Base-by-base conservation (phyloP, 1,140 invertebrate species). In the Holcopasites calliopsidis region DNA sequence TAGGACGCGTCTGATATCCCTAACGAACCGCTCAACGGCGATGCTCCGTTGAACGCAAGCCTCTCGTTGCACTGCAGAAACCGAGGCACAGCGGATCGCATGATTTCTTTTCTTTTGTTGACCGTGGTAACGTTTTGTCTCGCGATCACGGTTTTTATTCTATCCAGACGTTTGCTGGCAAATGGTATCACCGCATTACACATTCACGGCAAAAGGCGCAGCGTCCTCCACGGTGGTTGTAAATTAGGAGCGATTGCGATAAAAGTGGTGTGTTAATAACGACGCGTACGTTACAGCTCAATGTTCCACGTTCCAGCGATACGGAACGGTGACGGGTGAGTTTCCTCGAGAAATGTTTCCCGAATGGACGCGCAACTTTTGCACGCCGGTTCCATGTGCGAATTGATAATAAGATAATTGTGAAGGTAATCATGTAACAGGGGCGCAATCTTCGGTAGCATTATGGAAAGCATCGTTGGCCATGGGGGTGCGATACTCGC, bases 261-360 rank as follows among this genome's bases (percentile, higher is more conserved):
- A 81, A 81, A 78, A 78, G 76, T 44, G 28, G 35, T n/a, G 68
- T 28, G 61, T 61, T 69, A 78, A 74, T 28, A 64, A 78, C 60
- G 68, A 78, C 28, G 38, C 26, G 28, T 61, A 47, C 49, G 18
- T 28, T 28, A 21, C 16, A 3, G 3, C 16, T 1, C 2, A 3
- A 33, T 35, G 16, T 50, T 3, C 7, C 13, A 2, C 5, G 13
- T 13, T 21, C 21, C 3, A 2, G 16, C 31, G 55, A 65, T 35
- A 13, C 31, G 50, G 23, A 61, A 42, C 50, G 5, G 28, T 38
- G 47, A 70, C 23, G 50, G 23, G 3, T 13, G 8, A 16, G 42
- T 58, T 42, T 8, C 38, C 50, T 58, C 54, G 44, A 60, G 54
- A 58, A 72, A 55, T 33, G 10, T 13, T 61, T 61, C n/a, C 26